Evolutionary conservation across 1,140 invertebrate genomes (phyloP).

Genomic region (Drosophila parvula): DNA sequence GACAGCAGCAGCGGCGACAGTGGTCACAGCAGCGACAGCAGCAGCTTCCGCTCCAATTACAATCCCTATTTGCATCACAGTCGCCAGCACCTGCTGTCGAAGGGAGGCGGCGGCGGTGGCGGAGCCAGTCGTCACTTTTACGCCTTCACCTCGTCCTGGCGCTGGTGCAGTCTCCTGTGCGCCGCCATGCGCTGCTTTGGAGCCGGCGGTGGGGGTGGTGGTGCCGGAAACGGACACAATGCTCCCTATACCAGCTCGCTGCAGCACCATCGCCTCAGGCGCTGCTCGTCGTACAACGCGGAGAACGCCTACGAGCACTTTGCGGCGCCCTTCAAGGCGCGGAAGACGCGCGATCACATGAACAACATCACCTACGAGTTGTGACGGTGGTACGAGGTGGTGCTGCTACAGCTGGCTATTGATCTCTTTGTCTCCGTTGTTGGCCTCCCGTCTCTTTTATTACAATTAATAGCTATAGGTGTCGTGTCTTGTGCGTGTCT

Average conservation of each 20-base stretch:
- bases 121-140: slow-evolving; percentile 62
- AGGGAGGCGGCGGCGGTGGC: slow-evolving; percentile 29
- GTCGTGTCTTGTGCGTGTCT: slow-evolving; percentile 65
- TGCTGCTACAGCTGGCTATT: slow-evolving; percentile 66
- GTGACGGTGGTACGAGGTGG: slow-evolving; percentile 73
- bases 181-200: slow-evolving; percentile 84
- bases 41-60: slow-evolving; percentile 79
- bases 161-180: slow-evolving; percentile 81
- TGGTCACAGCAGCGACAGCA: slow-evolving; percentile 72
- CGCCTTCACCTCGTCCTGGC: slow-evolving; percentile 78
- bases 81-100: slow-evolving; percentile 76
- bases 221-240: slow-evolving; percentile 55
- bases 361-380: slow-evolving; percentile 83
- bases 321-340: slow-evolving; percentile 75
- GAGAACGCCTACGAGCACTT: slow-evolving; percentile 80
- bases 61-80: slow-evolving; percentile 81
- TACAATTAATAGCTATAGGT: slow-evolving; percentile 75
- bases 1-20: slow-evolving; percentile 75
- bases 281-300: slow-evolving; percentile 77
- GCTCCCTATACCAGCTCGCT: slow-evolving; percentile 75
- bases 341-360: slow-evolving; percentile 81
- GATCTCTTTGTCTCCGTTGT: slow-evolving; percentile 70
- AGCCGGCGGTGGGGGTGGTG: slow-evolving; percentile 36
- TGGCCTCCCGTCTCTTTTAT: slow-evolving; percentile 74
- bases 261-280: slow-evolving; percentile 67